Evolutionary conservation across 2,113 vertebrate species (phyloP).

Genomic region (Pelmatolapia mariae): DNA sequence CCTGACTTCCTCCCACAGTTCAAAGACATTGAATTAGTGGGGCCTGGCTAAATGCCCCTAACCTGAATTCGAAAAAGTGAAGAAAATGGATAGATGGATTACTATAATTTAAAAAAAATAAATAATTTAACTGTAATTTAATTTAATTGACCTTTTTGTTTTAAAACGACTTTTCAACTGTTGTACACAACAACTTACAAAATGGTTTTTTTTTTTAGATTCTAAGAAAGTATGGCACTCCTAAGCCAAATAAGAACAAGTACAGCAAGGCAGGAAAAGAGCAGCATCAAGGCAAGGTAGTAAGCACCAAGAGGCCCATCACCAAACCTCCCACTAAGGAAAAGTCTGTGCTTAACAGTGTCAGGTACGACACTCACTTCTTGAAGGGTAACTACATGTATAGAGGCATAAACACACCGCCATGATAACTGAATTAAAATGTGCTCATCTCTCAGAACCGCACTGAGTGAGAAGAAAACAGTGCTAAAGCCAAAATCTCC

Average conservation of each 20-base stretch:
- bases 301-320: constrained; percentile 92
- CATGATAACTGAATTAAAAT: background rate
- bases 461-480: constrained; percentile 93
- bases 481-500: constrained; percentile 94
- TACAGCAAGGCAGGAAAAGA: constrained; percentile 93
- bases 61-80: background rate
- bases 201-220: constrained; percentile 71
- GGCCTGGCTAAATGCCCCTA: background rate
- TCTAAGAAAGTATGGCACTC: constrained; percentile 88
- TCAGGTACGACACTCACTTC: constrained; percentile 74
- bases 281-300: constrained; percentile 92
- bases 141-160: background rate
- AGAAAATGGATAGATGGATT: background rate
- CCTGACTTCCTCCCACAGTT: background rate
- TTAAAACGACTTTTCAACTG: background rate
- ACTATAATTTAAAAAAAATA: background rate
- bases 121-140: background rate
- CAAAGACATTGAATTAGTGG: background rate
- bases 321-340: constrained; percentile 91
- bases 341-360: constrained; percentile 88
- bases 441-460: constrained; percentile 73
- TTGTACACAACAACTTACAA: background rate
- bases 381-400: background rate
- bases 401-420: background rate
- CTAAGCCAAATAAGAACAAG: constrained; percentile 93